These are phyloP conservation scores for Papilio demoleus DNA, from an alignment of 2,888 invertebrate genomes.

Conservation along the genomic window DNA sequence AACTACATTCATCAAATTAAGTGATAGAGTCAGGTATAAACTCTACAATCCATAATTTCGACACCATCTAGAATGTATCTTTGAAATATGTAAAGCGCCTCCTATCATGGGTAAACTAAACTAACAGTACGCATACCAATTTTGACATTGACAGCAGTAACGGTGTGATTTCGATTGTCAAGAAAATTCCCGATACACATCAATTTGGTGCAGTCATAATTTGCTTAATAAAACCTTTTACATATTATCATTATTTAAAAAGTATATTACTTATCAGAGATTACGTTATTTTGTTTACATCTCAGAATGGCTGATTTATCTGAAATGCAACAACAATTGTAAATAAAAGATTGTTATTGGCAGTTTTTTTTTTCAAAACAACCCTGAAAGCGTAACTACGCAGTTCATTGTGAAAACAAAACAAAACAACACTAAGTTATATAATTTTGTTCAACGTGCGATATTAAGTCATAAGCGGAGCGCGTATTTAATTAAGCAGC, in stretches of 20 bases:
- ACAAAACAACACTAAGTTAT: conserved; percentile 29
- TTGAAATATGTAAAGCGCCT: no score
- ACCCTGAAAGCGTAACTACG: conserved; percentile 24
- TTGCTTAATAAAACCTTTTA: no score
- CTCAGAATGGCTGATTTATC: neutral
- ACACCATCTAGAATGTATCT: no score
- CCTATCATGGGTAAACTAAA: no score
- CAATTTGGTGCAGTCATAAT: no score
- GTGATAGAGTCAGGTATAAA: no score
- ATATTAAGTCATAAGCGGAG: neutral
- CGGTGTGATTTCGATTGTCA: no score
- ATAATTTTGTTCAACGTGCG: conserved; percentile 22
- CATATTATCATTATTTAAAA: neutral
- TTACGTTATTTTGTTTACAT: neutral
- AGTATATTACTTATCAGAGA: neutral
- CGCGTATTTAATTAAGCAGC: neutral
- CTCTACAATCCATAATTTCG: no score
- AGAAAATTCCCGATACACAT: no score
- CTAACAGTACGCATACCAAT: no score
- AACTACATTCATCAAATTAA: no score
- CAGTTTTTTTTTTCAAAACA: conserved; percentile 13
- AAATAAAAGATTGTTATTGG: conserved; percentile 18
- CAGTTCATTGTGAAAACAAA: conserved; percentile 31
- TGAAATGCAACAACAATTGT: neutral
- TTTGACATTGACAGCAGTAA: no score